Evolutionary conservation across 2,113 vertebrate genomes (phyloP).

Genomic region (Malurus elegans): DNA sequence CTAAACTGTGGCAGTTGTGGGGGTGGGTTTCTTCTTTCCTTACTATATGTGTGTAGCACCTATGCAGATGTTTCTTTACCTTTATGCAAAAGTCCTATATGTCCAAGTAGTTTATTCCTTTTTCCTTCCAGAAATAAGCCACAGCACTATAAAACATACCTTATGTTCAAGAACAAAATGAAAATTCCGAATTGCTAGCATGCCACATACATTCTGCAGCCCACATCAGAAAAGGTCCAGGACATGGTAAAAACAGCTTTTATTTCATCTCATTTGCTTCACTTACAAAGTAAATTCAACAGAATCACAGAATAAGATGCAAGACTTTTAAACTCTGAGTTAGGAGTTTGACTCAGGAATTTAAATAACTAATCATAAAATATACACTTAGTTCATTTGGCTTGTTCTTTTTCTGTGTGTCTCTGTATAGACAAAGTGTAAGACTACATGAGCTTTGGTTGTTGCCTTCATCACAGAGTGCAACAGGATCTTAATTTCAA

Average conservation of each 20-base stretch:
- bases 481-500: not conserved
- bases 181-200: not conserved
- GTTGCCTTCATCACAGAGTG: not conserved
- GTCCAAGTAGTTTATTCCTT: not conserved
- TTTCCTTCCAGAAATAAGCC: not conserved
- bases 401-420: not conserved
- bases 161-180: not conserved
- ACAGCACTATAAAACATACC: not conserved
- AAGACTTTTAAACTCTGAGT: not conserved
- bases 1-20: not conserved
- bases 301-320: not conserved
- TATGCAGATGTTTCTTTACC: not conserved
- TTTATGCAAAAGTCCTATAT: not conserved
- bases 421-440: not conserved
- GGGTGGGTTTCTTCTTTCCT: not conserved
- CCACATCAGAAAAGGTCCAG: not conserved
- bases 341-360: not conserved
- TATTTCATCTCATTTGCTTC: not conserved
- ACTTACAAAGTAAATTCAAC: not conserved
- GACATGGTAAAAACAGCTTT: not conserved
- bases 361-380: not conserved
- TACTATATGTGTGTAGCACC: not conserved
- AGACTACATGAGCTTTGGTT: not conserved
- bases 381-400: not conserved
- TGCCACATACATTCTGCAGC: not conserved